phyloP scores from a whole-genome alignment of 2,113 vertebrate genomes.

The Rynchops niger region DNA sequence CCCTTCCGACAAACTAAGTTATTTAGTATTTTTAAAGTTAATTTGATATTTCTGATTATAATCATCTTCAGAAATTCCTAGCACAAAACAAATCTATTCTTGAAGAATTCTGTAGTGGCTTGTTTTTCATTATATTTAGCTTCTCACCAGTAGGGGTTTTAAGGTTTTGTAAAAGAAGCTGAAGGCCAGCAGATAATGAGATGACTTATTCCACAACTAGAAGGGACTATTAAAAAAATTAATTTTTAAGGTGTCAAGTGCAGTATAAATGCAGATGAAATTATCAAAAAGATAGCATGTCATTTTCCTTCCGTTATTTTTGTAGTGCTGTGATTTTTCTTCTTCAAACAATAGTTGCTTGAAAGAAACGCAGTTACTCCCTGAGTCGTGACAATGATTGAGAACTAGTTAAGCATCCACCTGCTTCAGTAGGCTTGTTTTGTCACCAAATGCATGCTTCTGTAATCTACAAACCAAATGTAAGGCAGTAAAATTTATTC shows the following conservation, averaged over 20 bases:
- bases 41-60: background rate
- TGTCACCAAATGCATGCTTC: constrained; percentile 54
- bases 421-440: constrained; percentile 38
- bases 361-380: background rate
- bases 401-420: constrained; percentile 27
- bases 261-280: background rate
- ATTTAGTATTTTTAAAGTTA: constrained; percentile 8
- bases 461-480: constrained; percentile 65
- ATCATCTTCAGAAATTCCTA: background rate
- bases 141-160: background rate
- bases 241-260: background rate
- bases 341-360: background rate
- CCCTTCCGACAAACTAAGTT: background rate
- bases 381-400: constrained; percentile 34
- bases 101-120: background rate
- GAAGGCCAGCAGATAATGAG: constrained; percentile 11
- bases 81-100: background rate
- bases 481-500: constrained; percentile 65
- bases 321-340: constrained; percentile 23
- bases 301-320: background rate
- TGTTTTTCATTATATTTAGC: background rate
- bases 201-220: background rate
- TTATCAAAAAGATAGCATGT: background rate
- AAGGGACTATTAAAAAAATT: background rate
- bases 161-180: background rate